Base-by-base conservation (phyloP, 2,797 vertebrate genomes). In the Lepilemur septentrionalis region DNA sequence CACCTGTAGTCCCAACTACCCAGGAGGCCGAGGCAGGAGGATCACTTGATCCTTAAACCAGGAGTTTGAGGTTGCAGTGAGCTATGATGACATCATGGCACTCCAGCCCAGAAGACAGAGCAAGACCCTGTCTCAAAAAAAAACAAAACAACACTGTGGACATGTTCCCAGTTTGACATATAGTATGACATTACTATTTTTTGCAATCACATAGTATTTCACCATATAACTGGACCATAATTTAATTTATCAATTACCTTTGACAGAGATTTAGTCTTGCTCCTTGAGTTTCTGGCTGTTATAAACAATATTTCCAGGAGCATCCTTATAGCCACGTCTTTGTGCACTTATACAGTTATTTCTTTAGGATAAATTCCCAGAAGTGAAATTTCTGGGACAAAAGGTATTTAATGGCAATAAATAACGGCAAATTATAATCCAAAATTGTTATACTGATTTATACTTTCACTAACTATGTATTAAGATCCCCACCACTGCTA, bases 351-450 rank as follows among this genome's bases (percentile, higher is more conserved):
- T 35, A 43, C n/a, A n/a, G 5, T 22, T 50, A 52, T 78, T 52
- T 83, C 63, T 83, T 94, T 89, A 79, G 18, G 28, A 92, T 50
- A 92, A 65, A 94, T 65, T 65, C n/a, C 41, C 28, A 84, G 17
- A 65, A 72, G 38, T 79, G 23, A n/a, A 79, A 79, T 59, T 69
- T 93, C 43, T 83, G 5, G 23, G 4, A 78, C 46, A 70, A 76
- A 90, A 82, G 69, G 69, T 78, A 89, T 63, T 78, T 55, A 41
- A 48, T 38, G 35, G 35, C 59, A 78, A 78, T 23, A 88, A 43
- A 81, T 35, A 88, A n/a, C n/a, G 28, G 41, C 25, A 89, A 94
- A 92, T 83, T 79, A 84, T n/a, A 32, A 83, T 32, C 50, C 65
- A 25, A 43, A 25, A 89, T 41, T 83, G 61, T 32, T 41, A 67